Evolutionary conservation across 2,113 vertebrate species (phyloP).

Genomic region (Cynocephalus volans): DNA sequence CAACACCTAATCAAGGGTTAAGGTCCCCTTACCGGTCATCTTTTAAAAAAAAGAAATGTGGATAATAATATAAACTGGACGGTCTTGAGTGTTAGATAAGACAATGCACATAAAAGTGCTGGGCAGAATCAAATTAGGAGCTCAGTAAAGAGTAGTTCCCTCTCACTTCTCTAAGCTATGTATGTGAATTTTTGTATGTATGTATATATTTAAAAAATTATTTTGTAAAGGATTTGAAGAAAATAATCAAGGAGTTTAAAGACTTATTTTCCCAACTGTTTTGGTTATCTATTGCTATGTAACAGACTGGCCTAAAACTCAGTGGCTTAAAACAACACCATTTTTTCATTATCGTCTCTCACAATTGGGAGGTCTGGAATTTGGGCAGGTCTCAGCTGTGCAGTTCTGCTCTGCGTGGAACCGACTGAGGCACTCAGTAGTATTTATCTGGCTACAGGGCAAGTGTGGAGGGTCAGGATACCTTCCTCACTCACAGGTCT

Average conservation of each 20-base stretch:
- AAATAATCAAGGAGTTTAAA: constrained; percentile 41
- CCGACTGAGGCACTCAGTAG: neutral
- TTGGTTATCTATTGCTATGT: neutral
- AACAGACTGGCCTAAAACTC: neutral
- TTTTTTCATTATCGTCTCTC: neutral
- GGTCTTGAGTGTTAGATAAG: neutral
- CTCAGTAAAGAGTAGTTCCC: neutral
- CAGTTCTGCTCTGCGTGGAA: neutral
- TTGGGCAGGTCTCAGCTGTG: neutral
- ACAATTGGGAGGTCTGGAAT: neutral
- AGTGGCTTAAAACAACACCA: neutral
- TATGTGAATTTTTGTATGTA: neutral
- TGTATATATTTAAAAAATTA: neutral
- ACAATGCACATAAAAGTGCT: neutral
- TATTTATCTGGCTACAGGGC: neutral
- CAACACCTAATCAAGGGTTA: too few relatives aligned
- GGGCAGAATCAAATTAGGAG: constrained; percentile 19
- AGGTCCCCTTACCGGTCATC: too few relatives aligned
- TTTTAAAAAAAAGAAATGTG: neutral
- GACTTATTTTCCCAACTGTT: neutral
- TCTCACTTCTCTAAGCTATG: constrained; percentile 14
- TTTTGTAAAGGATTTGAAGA: neutral
- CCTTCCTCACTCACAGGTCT: neutral
- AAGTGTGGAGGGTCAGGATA: neutral
- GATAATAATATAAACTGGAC: neutral